Conservation (phyloP, 2,797 vertebrate genomes). For the Denticeps clupeoides region DNA sequence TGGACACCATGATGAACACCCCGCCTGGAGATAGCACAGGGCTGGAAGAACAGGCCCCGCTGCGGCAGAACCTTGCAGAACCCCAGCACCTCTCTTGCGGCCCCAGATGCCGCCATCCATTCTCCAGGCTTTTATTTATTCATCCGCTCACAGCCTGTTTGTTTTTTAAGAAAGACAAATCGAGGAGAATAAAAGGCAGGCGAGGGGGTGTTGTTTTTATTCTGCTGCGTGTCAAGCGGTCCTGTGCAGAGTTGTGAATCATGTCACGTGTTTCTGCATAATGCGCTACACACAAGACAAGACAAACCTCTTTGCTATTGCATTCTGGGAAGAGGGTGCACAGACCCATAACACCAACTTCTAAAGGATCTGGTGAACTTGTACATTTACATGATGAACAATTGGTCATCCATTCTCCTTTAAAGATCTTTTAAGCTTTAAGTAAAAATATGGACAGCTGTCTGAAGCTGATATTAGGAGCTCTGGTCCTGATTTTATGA, state of each 20-base stretch:
- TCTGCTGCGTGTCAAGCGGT: slow-evolving; percentile 54
- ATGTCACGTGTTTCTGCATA: slow-evolving; percentile 31
- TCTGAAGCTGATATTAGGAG: too few species aligned
- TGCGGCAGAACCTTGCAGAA: slow-evolving; percentile 39
- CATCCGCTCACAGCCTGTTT: slow-evolving; percentile 53
- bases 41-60: slow-evolving; percentile 1
- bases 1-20: slow-evolving; percentile 71
- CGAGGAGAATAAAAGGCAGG: slow-evolving; percentile 59
- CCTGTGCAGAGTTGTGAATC: slow-evolving; percentile 55
- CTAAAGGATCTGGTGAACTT: too few species aligned
- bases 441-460: too few species aligned
- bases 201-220: slow-evolving; percentile 51
- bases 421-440: too few species aligned
- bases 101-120: slow-evolving; percentile 39
- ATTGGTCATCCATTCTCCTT: too few species aligned
- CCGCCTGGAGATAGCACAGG: slow-evolving; percentile 61
- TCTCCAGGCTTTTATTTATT: slow-evolving; percentile 57
- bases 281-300: slow-evolving; percentile 15
- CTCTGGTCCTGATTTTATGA: too few species aligned
- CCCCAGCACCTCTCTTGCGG: slow-evolving; percentile 14
- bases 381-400: too few species aligned
- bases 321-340: too few species aligned
- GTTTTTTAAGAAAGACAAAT: slow-evolving; percentile 71
- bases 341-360: too few species aligned
- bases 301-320: slow-evolving; percentile 27